Base-by-base conservation (phyloP, 1,140 invertebrate genomes). In the Lucilia sericata region DNA sequence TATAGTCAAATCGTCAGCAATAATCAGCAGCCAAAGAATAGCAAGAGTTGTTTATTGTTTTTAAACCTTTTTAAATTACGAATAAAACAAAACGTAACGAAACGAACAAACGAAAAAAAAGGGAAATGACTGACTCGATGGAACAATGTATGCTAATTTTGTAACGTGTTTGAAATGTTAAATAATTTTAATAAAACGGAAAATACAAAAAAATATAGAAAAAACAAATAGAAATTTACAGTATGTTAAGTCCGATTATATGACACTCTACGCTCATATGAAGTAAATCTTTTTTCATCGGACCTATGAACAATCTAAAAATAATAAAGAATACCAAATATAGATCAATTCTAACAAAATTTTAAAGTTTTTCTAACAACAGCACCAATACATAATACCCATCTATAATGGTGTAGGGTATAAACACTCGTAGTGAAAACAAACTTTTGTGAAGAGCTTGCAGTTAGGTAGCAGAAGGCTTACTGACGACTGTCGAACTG, bases 131-230 rank as follows among this genome's bases (percentile, higher is more conserved):
- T 70, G 2, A 70, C 19, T 70, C 42, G 65, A 2, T n/a, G 5
- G 7, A 34, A 34, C 74, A 76, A 70, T 70, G 10, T 76, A 76
- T 76, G 34, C 30, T 76, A 76, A 76, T 76, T 34, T 42, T 19
- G 25, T 76, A 76, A 76, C 74, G 74, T 76, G 25, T 76, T 36
- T 14, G 74, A 76, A 76, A 75, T 34, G 34, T 34, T 14, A 34
- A 75, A 76, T 14, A 76, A 5, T 76, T 34, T 4, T 42, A 2
- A 42, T 8, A 42, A 42, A 74, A 30, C 9, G 8, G 70, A 70
- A 70, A 70, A 70, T n/a, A 65, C 60, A 10, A 25, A 70, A 70
- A 70, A 60, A 60, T n/a, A 3, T 60, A n/a, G 14, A 60, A 60
- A 60, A 17, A 17, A 60, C 13, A 42, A 42, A 42, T 42, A 10